Base-by-base conservation (phyloP, 2,888 invertebrate genomes). In the Antheraea assamensis region DNA sequence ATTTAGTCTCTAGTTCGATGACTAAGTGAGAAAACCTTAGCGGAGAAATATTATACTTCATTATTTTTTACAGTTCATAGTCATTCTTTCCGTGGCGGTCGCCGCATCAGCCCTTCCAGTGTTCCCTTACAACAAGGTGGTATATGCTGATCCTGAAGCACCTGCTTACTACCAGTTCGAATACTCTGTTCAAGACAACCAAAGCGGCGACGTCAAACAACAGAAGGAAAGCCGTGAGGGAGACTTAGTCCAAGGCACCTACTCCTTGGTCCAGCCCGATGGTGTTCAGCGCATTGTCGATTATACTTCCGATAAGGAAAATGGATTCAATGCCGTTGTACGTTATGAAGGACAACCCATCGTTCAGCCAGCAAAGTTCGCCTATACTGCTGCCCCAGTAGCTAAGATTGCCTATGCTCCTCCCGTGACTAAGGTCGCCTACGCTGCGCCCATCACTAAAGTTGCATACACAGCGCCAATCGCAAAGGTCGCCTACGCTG, bases 191-290 rank as follows among this genome's bases (percentile, higher is more conserved):
- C 91, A 92, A 75, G 94, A 94, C 78, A 80, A 83, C 3, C 90
- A 91, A 81, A 91, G 84, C 81, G 94, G 94, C 2, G 95, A 95
- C 83, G 84, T 93, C 78, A 95, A 95, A 83, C 87, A 93, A 78
- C 94, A 94, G 85, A 88, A 92, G 79, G 95, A 95, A 78, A 81
- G 87, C 71, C 94, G 94, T 78, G 81, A 83, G 76, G 94, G 94
- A 10, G 92, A 95, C 82, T 85, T 82, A 75, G 92, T 94, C 71
- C 92, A 92, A 71, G 94, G 95, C 77, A 92, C 89, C 52, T 94
- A 94, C 88, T 92, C 94, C 5, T 89, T 95, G 21, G 85, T 95
- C 42, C 94, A 95, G 76, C 93, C 94, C 75, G 94, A 95, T 70
- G 94, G 95, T 1, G 88, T 90, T 68, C 88, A 85, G 80, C 91